Percentiles rank a stretch among this genome's conserved stretches.
Conservation (phyloP, 2,797 vertebrate genomes). For the Acanthurus lineatus region DNA sequence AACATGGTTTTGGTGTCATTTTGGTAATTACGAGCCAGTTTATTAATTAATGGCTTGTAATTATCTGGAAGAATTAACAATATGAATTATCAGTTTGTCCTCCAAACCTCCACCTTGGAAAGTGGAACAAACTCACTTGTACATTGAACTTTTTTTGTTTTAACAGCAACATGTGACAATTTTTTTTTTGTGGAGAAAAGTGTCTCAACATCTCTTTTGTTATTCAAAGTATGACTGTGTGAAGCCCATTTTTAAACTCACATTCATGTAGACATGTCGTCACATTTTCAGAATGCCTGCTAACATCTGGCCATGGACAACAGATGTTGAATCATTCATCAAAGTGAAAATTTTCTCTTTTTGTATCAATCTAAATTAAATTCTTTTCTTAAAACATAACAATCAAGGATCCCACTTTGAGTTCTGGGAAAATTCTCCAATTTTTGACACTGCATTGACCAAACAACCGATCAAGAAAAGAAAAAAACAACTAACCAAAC, state of each 20-base stretch:
- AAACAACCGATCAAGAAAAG: background rate
- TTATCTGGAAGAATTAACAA: conserved; percentile 36
- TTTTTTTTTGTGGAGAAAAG: background rate
- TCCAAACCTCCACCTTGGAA: conserved; percentile 26
- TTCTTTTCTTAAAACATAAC: background rate
- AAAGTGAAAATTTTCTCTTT: conserved; percentile 3
- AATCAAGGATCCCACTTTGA: background rate
- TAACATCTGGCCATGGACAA: background rate
- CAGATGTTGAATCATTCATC: background rate
- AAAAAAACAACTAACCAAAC: background rate
- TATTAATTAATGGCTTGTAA: conserved; percentile 52
- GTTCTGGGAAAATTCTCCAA: background rate
- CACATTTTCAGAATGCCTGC: background rate
- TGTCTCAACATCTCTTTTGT: background rate
- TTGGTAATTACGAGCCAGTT: conserved; percentile 29
- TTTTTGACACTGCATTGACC: background rate
- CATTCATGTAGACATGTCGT: background rate
- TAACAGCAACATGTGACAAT: background rate
- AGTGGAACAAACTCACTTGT: conserved; percentile 4
- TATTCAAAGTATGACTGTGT: background rate
- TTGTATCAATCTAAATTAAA: background rate
- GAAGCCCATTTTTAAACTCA: background rate
- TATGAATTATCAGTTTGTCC: conserved; percentile 41
- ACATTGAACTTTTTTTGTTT: background rate
- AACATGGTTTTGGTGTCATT: conserved; percentile 23